A percentile compares a stretch with the other conserved stretches of the same genome.
Conservation (phyloP, 2,797 vertebrate species). For the Siniperca undulata region DNA sequence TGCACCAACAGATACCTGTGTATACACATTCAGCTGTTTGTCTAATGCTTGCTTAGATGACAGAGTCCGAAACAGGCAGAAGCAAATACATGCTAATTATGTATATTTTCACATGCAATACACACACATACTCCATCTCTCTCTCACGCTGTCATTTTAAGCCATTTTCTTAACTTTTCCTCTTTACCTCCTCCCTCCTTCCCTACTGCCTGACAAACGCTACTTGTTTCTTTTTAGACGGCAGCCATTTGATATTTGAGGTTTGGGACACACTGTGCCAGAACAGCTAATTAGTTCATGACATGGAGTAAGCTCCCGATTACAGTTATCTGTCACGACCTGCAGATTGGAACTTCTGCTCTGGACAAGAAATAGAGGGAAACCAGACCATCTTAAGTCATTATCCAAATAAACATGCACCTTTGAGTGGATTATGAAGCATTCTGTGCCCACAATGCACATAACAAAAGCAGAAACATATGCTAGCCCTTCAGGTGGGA, state of each 20-base stretch:
- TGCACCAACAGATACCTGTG: too few relatives aligned
- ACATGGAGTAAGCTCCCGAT: too few relatives aligned
- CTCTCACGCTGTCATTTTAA: neutral
- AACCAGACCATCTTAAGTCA: neutral
- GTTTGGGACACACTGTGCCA: neutral
- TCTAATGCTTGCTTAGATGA: neutral
- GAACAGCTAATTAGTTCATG: constrained; percentile 7
- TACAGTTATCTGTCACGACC: neutral
- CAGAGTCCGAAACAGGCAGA: neutral
- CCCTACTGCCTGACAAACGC: neutral
- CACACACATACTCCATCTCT: neutral
- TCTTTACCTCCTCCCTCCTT: neutral
- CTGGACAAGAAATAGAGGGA: neutral
- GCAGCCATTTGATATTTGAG: neutral
- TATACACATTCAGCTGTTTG: too few relatives aligned
- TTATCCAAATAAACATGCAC: neutral
- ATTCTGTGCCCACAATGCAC: neutral
- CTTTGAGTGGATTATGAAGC: neutral
- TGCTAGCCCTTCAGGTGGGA: too few relatives aligned
- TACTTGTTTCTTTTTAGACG: neutral
- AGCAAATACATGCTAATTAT: too few relatives aligned
- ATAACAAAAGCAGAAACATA: neutral
- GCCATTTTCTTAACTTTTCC: neutral
- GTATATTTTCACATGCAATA: neutral
- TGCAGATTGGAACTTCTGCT: neutral